Evolutionary conservation across 2,888 invertebrate species (phyloP).

Genomic region (Galeruca laticollis): DNA sequence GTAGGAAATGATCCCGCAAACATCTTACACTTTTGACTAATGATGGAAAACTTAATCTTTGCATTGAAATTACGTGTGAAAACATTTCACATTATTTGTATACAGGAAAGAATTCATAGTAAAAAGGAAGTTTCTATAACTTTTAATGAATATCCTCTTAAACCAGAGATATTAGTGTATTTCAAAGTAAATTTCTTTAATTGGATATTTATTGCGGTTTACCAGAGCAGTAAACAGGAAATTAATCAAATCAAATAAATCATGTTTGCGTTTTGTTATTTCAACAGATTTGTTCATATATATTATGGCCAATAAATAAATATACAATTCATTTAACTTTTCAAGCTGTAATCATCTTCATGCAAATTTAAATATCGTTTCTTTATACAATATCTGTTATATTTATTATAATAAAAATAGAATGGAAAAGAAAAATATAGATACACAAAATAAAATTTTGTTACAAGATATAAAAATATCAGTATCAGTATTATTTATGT

Average conservation of each 20-base stretch:
- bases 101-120: slow-evolving; percentile 6
- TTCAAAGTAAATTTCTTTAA: background rate
- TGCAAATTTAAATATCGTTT: too few relatives aligned
- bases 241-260: background rate
- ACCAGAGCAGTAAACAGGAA: background rate
- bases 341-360: too few relatives aligned
- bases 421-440: too few relatives aligned
- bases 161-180: background rate
- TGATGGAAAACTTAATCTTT: slow-evolving; percentile 9
- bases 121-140: background rate
- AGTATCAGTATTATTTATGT: too few relatives aligned
- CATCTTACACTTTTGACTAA: slow-evolving; percentile 8
- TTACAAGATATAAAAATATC: too few relatives aligned
- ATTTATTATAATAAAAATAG: too few relatives aligned
- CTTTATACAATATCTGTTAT: too few relatives aligned
- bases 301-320: too few relatives aligned
- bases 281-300: background rate
- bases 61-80: slow-evolving; percentile 7
- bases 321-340: too few relatives aligned
- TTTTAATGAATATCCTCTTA: background rate
- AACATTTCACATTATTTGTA: background rate
- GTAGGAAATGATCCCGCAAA: background rate
- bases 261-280: background rate
- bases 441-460: too few relatives aligned
- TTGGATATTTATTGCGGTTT: background rate